Evolutionary conservation across 2,888 invertebrate species (phyloP), one percentile per base, ranked within the genome.

Genomic region (Epistrophe grossulariae): DNA sequence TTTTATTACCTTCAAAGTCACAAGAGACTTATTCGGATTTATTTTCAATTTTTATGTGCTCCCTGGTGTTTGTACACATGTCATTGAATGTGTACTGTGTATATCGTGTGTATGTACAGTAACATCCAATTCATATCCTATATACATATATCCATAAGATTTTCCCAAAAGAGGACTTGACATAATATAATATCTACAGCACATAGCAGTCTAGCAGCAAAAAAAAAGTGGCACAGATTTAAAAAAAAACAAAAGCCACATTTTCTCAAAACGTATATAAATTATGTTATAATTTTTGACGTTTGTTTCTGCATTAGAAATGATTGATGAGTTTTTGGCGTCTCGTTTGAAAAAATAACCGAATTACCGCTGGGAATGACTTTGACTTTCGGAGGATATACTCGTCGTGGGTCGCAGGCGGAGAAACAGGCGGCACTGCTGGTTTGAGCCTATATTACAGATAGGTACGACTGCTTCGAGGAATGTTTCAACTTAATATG

Each of bases 321-420:
- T 83, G 83, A 83, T 83, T 73, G 83, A 83, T 83, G 83, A 62
- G 60, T 45, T 70, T 13, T 52, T 11, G 45, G 45, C 68, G 79
- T 73, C 60, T 79, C 11, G 68, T 60, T 73, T 35, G 38, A 8
- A 19, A 62, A 60, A 66, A 66, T 48, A 66, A 70, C 31, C 52
- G 38, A 70, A 70, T 70, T 52, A 70, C 50, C 50, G 2, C 10
- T 38, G 52, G 68, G 38, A 52, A 19, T 43, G 15, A 40, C 19
- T 64, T 45, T 64, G 3, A 17, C 19, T 15, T 43, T 6, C 24
- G 43, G 10, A 11, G 45, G 43, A 15, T 38, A 17, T 24, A 24
- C 24, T 24, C 24, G 24, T 24, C n/a, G n/a, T n/a, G n/a, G n/a
- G 24, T 24, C 24, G 24, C 3, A 24, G 24, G 24, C 24, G 19